A percentile compares a stretch with the other conserved stretches of the same genome.
These are phyloP conservation scores for Nematopogon swammerdamellus DNA, from an alignment of 2,888 invertebrate genomes.

Conservation along the genomic window DNA sequence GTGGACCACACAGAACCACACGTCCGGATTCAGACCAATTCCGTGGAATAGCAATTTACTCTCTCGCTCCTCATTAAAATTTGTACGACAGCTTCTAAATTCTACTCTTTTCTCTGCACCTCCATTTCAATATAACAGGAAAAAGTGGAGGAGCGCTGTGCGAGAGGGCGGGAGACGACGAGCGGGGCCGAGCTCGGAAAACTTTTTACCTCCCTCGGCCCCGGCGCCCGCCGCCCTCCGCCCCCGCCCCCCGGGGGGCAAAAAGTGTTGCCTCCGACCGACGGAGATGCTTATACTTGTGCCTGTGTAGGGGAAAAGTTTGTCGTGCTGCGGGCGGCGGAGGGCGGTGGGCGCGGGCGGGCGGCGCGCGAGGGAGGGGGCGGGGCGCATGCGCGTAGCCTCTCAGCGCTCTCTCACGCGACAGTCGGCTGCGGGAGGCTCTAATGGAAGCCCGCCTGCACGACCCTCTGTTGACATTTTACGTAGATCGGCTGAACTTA, in stretches of 20 bases:
- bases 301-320: constrained; percentile 55
- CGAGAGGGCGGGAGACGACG: constrained; percentile 25
- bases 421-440: constrained; percentile 23
- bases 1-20: too few relatives aligned
- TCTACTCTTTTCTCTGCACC: constrained; percentile 56
- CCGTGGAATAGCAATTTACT: not conserved
- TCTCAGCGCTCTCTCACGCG: constrained; percentile 36
- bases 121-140: constrained; percentile 56
- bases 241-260: constrained; percentile 34
- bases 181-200: constrained; percentile 36
- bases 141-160: constrained; percentile 53
- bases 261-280: constrained; percentile 52
- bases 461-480: constrained; percentile 4
- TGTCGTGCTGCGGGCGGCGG: constrained; percentile 51
- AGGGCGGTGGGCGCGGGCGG: constrained; percentile 21
- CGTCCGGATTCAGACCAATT: too few relatives aligned
- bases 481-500: not conserved
- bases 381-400: constrained; percentile 40
- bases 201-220: constrained; percentile 36
- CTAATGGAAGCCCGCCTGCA: constrained; percentile 7
- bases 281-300: constrained; percentile 40
- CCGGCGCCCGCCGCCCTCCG: constrained; percentile 14
- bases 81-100: constrained; percentile 54
- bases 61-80: constrained; percentile 52
- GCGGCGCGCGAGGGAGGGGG: constrained; percentile 20